Conservation (phyloP, 2,797 vertebrate species). For the Gallirallus australis region DNA sequence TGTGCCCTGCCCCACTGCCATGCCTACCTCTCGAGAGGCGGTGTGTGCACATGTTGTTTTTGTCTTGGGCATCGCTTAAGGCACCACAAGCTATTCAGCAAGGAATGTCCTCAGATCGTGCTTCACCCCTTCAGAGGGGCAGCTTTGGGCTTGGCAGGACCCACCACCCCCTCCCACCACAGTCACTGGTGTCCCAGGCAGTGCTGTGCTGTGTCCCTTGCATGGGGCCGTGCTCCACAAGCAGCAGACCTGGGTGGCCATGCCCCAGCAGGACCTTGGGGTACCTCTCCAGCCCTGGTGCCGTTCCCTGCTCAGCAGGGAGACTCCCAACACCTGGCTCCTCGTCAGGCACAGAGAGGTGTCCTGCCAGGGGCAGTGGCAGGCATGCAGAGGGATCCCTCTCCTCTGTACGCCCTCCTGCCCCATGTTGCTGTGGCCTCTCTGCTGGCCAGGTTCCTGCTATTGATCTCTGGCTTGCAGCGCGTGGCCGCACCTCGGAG, state of each 20-base stretch:
- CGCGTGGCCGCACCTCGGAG: background rate
- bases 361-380: background rate
- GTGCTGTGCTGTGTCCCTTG: background rate
- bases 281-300: background rate
- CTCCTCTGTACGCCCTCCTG: background rate
- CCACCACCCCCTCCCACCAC: background rate
- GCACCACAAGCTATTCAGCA: background rate
- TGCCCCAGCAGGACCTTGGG: no score
- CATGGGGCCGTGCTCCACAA: rapidly evolving
- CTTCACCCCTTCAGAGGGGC: background rate
- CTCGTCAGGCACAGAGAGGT: background rate
- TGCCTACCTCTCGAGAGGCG: rapidly evolving
- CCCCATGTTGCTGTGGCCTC: background rate
- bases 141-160: background rate
- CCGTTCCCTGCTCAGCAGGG: background rate
- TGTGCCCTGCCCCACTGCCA: background rate
- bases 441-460: background rate
- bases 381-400: background rate
- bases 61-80: background rate
- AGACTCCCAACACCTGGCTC: background rate
- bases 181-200: rapidly evolving
- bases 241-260: background rate
- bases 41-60: background rate
- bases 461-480: constrained; percentile 36
- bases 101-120: background rate